A percentile compares a stretch with the other conserved stretches of the same genome.
phyloP scores from a whole-genome alignment of 2,113 vertebrate species.

The Megaptera novaeangliae region DNA sequence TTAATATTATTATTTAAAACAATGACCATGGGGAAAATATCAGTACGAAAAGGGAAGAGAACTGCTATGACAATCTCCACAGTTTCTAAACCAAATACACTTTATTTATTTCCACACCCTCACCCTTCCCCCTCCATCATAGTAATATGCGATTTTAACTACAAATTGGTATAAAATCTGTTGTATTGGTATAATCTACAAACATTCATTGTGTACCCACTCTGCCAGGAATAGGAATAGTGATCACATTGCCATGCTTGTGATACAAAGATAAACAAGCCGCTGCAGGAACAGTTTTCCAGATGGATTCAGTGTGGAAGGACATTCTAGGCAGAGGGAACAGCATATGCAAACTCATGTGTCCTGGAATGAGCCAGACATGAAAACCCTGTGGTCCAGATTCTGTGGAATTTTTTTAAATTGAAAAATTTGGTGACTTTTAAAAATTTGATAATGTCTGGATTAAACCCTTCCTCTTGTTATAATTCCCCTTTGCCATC shows the following conservation, averaged over 20 bases:
- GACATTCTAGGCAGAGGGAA: not conserved
- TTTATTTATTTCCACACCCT: not conserved
- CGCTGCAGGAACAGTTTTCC: not conserved
- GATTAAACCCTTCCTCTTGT: not conserved
- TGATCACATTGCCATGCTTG: not conserved
- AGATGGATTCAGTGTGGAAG: not conserved
- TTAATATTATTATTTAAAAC: slow-evolving; percentile 53
- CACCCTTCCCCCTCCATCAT: not conserved
- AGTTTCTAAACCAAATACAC: slow-evolving; percentile 1
- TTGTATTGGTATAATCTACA: not conserved
- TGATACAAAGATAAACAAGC: not conserved
- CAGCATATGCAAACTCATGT: not conserved
- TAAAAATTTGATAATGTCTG: not conserved
- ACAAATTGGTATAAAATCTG: not conserved
- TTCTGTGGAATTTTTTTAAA: not conserved
- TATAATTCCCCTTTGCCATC: not conserved
- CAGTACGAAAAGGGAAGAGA: not conserved
- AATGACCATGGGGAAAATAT: not conserved
- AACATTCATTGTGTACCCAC: not conserved
- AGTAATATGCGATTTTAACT: slow-evolving; percentile 1
- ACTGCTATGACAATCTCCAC: not conserved
- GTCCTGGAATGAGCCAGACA: not conserved
- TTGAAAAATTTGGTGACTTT: not conserved
- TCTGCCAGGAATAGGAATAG: not conserved
- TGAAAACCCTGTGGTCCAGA: not conserved